phyloP scores from a whole-genome alignment of 1,140 invertebrate species.

The Bombus affinis region DNA sequence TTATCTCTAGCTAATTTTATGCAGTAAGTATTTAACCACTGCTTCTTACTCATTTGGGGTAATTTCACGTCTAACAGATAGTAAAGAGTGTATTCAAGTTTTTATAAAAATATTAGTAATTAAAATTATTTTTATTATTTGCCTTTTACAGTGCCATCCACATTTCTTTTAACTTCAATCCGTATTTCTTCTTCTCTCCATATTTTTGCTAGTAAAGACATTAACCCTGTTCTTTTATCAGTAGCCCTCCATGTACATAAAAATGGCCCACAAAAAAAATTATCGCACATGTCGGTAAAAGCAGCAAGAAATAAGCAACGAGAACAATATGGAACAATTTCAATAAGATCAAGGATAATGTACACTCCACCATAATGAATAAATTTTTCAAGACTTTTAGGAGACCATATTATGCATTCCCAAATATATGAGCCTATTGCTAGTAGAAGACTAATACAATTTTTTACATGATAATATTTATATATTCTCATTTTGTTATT shows the following conservation, averaged over 20 bases:
- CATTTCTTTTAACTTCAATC: constrained; percentile 60
- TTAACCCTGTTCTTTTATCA: constrained; percentile 66
- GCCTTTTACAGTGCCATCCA: constrained; percentile 62
- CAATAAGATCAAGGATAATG: constrained; percentile 65
- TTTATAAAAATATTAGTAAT: background rate
- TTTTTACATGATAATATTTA: background rate
- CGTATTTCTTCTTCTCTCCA: constrained; percentile 74
- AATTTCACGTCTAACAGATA: constrained; percentile 61
- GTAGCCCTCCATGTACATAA: constrained; percentile 72
- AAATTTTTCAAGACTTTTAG: constrained; percentile 60
- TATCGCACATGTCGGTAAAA: constrained; percentile 67
- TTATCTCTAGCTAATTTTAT: constrained; percentile 41
- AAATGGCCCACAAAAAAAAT: constrained; percentile 56
- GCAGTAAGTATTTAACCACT: constrained; percentile 63
- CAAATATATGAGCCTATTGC: constrained; percentile 71
- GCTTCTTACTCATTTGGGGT: constrained; percentile 64
- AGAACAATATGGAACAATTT: constrained; percentile 51
- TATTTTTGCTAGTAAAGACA: constrained; percentile 68
- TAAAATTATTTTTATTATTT: constrained; percentile 12
- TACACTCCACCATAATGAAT: constrained; percentile 55
- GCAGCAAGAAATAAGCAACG: constrained; percentile 69
- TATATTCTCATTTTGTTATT: background rate
- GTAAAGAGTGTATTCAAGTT: background rate
- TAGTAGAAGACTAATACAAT: constrained; percentile 65
- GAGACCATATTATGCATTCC: constrained; percentile 64